Percentiles rank a stretch among this genome's conserved stretches.
phyloP scores from a whole-genome alignment of 1,140 invertebrate genomes.

The Drosophila sechellia region DNA sequence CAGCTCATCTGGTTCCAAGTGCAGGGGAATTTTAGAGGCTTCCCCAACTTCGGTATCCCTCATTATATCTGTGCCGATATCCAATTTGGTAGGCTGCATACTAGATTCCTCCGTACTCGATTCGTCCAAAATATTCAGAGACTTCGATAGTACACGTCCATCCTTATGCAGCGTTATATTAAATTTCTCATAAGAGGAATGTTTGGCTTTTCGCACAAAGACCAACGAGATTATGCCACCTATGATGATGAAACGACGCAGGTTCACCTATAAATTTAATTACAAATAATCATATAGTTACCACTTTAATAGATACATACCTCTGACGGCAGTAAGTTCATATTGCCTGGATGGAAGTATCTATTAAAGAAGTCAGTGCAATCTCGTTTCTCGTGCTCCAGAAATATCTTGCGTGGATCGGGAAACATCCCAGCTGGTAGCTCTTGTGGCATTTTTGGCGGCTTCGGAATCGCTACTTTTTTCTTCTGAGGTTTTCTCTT shows the following conservation, averaged over 20 bases:
- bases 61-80: not conserved
- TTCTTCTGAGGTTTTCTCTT: not conserved
- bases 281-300: not conserved
- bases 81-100: no score
- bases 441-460: conserved; percentile 50
- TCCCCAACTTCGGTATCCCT: not conserved
- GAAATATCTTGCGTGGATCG: conserved; percentile 55
- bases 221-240: conserved; percentile 64
- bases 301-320: conserved; percentile 8
- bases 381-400: conserved; percentile 44
- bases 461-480: not conserved
- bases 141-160: conserved; percentile 28
- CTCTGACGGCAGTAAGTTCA: conserved; percentile 48
- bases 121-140: conserved; percentile 3
- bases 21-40: not conserved
- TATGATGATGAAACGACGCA: conserved; percentile 60
- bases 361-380: conserved; percentile 33
- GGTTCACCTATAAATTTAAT: conserved; percentile 48
- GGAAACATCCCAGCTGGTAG: conserved; percentile 49
- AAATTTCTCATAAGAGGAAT: conserved; percentile 49
- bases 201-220: conserved; percentile 56
- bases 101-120: not conserved
- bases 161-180: conserved; percentile 68
- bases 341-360: conserved; percentile 41
- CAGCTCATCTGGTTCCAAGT: conserved; percentile 27